Conservation (phyloP, 2,888 invertebrate species). For the Yponomeuta cagnagella region DNA sequence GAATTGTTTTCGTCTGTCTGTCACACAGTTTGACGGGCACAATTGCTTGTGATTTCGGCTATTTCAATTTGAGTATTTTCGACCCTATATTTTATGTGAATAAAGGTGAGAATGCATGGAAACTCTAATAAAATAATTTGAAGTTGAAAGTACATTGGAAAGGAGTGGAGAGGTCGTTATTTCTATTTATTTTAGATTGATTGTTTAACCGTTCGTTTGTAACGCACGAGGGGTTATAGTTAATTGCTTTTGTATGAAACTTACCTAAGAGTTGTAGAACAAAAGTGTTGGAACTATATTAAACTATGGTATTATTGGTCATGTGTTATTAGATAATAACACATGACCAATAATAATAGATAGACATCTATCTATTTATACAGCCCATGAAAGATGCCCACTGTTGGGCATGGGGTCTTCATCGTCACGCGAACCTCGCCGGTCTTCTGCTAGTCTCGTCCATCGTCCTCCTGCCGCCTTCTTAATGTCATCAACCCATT, state of each 20-base stretch:
- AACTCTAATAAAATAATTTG: background rate
- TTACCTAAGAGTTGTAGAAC: background rate
- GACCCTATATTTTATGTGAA: background rate
- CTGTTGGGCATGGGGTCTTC: no score
- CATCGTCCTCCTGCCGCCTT: no score
- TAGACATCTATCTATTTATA: no score
- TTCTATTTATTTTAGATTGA: conserved; percentile 5
- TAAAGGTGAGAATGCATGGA: background rate
- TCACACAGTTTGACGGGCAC: conserved; percentile 20
- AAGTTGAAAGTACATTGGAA: background rate
- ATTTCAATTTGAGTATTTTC: background rate
- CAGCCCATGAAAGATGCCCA: no score
- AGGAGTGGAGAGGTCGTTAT: background rate
- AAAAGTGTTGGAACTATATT: background rate
- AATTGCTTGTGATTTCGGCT: background rate
- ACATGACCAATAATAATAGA: no score
- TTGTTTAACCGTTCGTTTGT: background rate
- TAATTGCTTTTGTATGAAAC: background rate
- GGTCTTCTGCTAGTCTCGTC: no score
- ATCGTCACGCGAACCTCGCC: no score
- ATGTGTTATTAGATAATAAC: no score
- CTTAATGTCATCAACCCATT: no score
- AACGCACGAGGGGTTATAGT: background rate
- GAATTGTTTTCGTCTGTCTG: conserved; percentile 42
- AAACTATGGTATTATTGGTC: background rate